phyloP scores from a whole-genome alignment of 2,888 invertebrate genomes.

The Suillia variegata region DNA sequence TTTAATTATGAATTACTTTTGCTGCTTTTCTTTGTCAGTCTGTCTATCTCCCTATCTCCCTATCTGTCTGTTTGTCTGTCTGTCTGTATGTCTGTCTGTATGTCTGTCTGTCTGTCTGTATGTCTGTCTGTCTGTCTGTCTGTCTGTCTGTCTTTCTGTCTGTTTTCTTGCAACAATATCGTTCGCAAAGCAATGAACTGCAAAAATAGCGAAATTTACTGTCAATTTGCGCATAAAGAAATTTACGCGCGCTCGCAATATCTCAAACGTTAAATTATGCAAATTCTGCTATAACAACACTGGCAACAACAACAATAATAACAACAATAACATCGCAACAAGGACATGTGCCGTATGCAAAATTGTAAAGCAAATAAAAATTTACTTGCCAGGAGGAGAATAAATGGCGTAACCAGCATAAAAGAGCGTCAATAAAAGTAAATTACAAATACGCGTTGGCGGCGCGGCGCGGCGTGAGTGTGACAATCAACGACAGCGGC shows the following conservation, averaged over 20 bases:
- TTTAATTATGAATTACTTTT: too few species aligned
- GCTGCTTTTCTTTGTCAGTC: too few species aligned
- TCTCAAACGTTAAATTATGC: constrained; percentile 8
- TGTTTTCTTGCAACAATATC: background rate
- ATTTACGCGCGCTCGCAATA: background rate
- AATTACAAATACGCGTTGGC: constrained; percentile 1
- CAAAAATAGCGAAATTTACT: constrained; percentile 7
- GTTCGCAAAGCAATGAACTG: constrained; percentile 8
- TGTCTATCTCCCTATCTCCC: background rate
- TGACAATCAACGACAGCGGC: background rate
- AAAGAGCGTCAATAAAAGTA: constrained; percentile 2
- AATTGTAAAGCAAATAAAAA: background rate
- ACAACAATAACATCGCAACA: too few species aligned
- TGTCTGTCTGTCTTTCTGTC: background rate
- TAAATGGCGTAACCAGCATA: background rate
- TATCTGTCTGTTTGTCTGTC: too few species aligned
- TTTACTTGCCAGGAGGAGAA: background rate
- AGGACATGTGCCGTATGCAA: constrained; percentile 6
- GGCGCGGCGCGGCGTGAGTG: background rate
- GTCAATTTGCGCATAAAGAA: constrained; percentile 1
- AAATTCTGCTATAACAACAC: constrained; percentile 2
- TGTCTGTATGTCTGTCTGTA: too few species aligned
- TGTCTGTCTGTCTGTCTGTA: too few species aligned
- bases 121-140: too few species aligned
- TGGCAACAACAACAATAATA: too few species aligned